Percentiles rank a stretch among this genome's conserved stretches.
phyloP scores from a whole-genome alignment of 2,113 vertebrate species.

The Protomyctophum bolini region DNA sequence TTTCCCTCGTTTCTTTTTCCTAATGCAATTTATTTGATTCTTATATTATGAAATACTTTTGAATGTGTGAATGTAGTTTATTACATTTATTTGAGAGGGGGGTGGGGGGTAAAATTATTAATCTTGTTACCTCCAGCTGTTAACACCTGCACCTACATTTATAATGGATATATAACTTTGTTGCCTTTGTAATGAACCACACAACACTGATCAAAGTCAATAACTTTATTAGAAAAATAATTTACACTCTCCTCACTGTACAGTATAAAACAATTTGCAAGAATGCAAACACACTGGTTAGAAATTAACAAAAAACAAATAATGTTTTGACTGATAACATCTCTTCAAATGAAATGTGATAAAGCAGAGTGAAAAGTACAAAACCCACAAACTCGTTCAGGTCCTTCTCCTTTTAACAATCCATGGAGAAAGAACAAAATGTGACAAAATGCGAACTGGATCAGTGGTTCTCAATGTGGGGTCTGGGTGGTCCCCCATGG shows the following conservation, averaged over 20 bases:
- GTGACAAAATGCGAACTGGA: too few species aligned
- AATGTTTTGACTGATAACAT: slow-evolving; percentile 84
- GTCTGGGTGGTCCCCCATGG: too few species aligned
- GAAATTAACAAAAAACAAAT: slow-evolving; percentile 80
- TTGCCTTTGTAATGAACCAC: slow-evolving; percentile 12
- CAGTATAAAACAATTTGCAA: slow-evolving; percentile 99
- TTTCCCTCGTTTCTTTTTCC: too few species aligned
- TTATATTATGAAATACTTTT: too few species aligned
- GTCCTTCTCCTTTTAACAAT: slow-evolving; percentile 37
- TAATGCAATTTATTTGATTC: too few species aligned
- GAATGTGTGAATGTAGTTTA: too few species aligned
- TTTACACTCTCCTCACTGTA: slow-evolving; percentile 94
- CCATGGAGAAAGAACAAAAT: slow-evolving; percentile 16
- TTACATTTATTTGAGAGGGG: too few species aligned
- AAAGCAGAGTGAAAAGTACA: slow-evolving; percentile 50
- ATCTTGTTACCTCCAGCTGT: too few species aligned
- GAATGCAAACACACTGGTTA: slow-evolving; percentile 94
- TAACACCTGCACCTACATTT: too few species aligned
- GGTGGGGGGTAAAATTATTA: too few species aligned
- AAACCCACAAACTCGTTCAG: slow-evolving; percentile 28
- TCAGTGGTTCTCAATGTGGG: too few species aligned
- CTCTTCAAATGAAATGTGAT: slow-evolving; percentile 79
- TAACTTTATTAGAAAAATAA: slow-evolving; percentile 99
- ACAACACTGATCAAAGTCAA: slow-evolving; percentile 77
- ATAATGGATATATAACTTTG: too few species aligned